Conservation (phyloP, 1,140 invertebrate genomes). For the Sinonovacula constricta region DNA sequence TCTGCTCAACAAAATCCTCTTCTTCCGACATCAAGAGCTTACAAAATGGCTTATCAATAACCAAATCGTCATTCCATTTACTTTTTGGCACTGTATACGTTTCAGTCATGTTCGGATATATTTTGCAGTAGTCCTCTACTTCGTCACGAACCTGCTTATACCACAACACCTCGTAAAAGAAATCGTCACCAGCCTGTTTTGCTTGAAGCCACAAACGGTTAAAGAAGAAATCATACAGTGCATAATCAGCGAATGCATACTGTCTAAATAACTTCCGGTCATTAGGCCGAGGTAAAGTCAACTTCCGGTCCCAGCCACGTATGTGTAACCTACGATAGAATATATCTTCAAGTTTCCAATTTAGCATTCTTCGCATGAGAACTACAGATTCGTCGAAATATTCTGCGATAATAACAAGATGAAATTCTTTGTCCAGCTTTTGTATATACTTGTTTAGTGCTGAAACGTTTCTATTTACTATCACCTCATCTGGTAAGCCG, state of each 20-base stretch:
- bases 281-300: conserved; percentile 33
- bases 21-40: conserved; percentile 23
- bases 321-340: conserved; percentile 58
- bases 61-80: conserved; percentile 7
- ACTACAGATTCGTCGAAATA: conserved; percentile 81
- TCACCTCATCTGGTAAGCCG: conserved; percentile 48
- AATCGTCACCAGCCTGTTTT: conserved; percentile 29
- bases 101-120: conserved; percentile 37
- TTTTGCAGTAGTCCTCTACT: conserved; percentile 48
- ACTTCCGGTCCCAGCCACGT: conserved; percentile 46
- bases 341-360: conserved; percentile 80
- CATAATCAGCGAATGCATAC: conserved; percentile 37
- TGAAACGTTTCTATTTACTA: conserved; percentile 33
- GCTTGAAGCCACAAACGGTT: conserved; percentile 39
- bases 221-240: conserved; percentile 47
- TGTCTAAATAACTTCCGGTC: conserved; percentile 26
- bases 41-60: conserved; percentile 32
- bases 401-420: conserved; percentile 81
- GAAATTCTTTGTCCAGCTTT: conserved; percentile 72
- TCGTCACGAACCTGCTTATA: conserved; percentile 44
- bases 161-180: conserved; percentile 35
- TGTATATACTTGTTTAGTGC: conserved; percentile 52
- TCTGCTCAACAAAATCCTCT: conserved; percentile 44
- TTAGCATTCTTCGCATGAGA: conserved; percentile 79
- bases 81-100: conserved; percentile 2